Evolutionary conservation across 2,113 vertebrate genomes (phyloP).

Genomic region (Amphiprion percula): DNA sequence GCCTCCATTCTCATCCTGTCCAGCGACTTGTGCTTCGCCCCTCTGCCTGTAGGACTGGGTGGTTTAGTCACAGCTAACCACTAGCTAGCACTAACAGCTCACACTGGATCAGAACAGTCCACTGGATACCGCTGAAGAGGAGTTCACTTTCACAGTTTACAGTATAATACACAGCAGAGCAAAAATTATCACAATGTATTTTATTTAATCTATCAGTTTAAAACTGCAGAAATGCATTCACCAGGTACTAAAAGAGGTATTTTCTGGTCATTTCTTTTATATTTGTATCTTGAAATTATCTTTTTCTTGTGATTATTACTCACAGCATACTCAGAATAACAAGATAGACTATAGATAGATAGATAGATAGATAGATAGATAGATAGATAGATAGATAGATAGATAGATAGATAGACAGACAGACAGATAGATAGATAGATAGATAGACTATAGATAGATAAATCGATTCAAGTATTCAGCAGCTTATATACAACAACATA

Average conservation of each 20-base stretch:
- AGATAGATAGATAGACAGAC: too few relatives aligned
- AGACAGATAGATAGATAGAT: too few relatives aligned
- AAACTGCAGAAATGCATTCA: slow-evolving; percentile 6
- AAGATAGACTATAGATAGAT: too few relatives aligned
- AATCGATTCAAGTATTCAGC: too few relatives aligned
- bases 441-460: too few relatives aligned
- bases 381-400: too few relatives aligned
- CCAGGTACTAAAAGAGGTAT: neutral
- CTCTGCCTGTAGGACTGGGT: slow-evolving; percentile 67
- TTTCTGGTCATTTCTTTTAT: neutral
- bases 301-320: neutral
- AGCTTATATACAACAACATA: too few relatives aligned
- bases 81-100: slow-evolving; percentile 25
- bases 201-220: neutral
- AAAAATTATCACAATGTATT: neutral
- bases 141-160: neutral
- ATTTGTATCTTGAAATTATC: rapidly evolving
- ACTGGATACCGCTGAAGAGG: neutral
- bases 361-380: too few relatives aligned
- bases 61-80: slow-evolving; percentile 53
- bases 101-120: slow-evolving; percentile 1
- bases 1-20: slow-evolving; percentile 49
- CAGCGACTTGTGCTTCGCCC: slow-evolving; percentile 56
- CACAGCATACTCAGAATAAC: neutral
- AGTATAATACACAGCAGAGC: neutral